Conservation (phyloP, 2,797 vertebrate species). For the Macropus fuliginosus region DNA sequence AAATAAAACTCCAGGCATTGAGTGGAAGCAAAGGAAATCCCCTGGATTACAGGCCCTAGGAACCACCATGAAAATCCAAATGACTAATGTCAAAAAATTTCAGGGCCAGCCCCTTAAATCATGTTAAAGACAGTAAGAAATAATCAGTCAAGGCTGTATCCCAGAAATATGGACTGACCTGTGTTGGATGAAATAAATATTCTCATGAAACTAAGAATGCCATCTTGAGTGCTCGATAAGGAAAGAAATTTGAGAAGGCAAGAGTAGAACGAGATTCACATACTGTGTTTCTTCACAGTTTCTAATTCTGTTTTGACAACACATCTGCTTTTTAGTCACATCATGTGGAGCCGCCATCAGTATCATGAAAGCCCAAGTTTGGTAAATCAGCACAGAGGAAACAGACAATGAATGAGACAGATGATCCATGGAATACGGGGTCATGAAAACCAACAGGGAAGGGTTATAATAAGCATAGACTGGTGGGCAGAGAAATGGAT, state of each 20-base stretch:
- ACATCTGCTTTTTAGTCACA: slow-evolving; percentile 77
- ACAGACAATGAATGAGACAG: slow-evolving; percentile 16
- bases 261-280: slow-evolving; percentile 67
- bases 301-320: slow-evolving; percentile 83
- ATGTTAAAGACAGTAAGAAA: not conserved
- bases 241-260: slow-evolving; percentile 44
- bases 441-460: not conserved
- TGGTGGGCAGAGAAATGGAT: rapidly evolving
- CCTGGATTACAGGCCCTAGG: not conserved
- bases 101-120: not conserved
- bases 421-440: not conserved
- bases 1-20: slow-evolving; percentile 18
- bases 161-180: not conserved
- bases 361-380: slow-evolving; percentile 69
- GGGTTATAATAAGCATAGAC: not conserved
- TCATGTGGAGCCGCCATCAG: slow-evolving; percentile 66
- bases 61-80: not conserved
- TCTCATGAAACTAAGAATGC: not conserved
- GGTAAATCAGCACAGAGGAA: slow-evolving; percentile 21
- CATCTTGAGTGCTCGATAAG: not conserved
- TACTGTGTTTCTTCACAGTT: slow-evolving; percentile 77
- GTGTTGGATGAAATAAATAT: not conserved
- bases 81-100: not conserved
- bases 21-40: rapidly evolving
- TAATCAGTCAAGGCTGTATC: not conserved